Evolutionary conservation across 1,140 invertebrate species (phyloP), one percentile per base, ranked within the genome.

Genomic region (Mizuhopecten yessoensis): DNA sequence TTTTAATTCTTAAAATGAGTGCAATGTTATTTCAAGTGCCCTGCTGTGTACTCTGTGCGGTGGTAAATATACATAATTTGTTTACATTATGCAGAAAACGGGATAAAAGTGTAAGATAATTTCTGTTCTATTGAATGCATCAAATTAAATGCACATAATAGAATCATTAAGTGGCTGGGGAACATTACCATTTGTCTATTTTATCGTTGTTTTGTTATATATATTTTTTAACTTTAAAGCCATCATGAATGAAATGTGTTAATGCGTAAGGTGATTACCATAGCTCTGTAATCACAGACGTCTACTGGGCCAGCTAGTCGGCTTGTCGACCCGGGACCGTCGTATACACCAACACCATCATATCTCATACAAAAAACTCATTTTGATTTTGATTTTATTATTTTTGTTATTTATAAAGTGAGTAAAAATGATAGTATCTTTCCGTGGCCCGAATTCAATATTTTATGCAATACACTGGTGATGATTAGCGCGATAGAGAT

Each of bases 381-480:
- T 75, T 75, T 75, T 11, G 45, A 49, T 49, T 49, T 49, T 23
- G 1, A 17, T 75, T 29, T 29, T 75, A 29, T 75, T 75, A 9
- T 29, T 75, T 75, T 29, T 29, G 57, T 75, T 75, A 29, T 75
- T n/a, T 75, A 75, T 75, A n/a, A 75, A 75, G 57, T 29, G 57
- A 75, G 57, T 20, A 75, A 75, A 75, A 75, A 29, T 75, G 57
- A 75, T 75, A 29, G 57, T 75, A 75, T 75, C 57, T 75, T 75
- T 75, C 11, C 23, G 57, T 75, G 57, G 57, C 2, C 57, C 57
- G 23, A 29, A 75, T 75, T 29, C 23, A 75, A 75, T 75, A 75
- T 75, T 29, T 75, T 17, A 29, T 75, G 57, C 57, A 75, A 75
- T 29, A n/a, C 57, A 75, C 57, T 75, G 57, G 1, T 17, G 57